phyloP scores from a whole-genome alignment of 2,888 invertebrate genomes.

The Epicampocera succincta region DNA sequence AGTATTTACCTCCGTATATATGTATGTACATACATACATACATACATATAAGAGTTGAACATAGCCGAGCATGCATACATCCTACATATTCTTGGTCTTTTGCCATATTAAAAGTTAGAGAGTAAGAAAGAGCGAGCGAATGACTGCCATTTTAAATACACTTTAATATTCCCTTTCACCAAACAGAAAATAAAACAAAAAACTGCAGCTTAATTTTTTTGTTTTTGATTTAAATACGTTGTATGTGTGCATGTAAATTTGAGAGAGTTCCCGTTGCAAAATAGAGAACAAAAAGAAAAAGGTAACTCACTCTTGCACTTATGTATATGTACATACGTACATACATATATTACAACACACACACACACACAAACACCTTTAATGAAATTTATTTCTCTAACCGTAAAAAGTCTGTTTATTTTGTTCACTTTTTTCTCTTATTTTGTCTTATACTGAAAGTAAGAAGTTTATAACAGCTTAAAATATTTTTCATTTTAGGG shows the following conservation, averaged over 20 bases:
- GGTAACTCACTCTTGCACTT: background rate
- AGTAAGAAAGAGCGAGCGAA: background rate
- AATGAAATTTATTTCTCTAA: background rate
- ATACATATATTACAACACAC: background rate
- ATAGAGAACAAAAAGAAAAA: conserved; percentile 11
- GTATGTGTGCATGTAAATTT: background rate
- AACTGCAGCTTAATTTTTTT: conserved; percentile 14
- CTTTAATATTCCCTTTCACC: conserved; percentile 19
- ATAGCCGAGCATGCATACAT: background rate
- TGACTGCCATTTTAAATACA: background rate
- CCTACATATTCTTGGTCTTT: background rate
- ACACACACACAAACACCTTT: background rate
- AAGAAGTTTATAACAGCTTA: conserved; percentile 23
- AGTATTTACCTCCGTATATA: too few relatives aligned
- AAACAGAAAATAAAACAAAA: background rate
- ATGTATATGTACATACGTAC: background rate
- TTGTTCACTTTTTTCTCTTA: background rate
- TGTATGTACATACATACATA: background rate
- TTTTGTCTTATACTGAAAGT: background rate
- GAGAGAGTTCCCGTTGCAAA: conserved; percentile 15
- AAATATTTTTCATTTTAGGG: background rate
- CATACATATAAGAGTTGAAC: background rate
- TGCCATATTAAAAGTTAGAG: background rate
- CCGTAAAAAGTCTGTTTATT: conserved; percentile 22
- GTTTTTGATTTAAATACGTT: conserved; percentile 6